Conservation (phyloP, 2,888 invertebrate species). For the Cantharis rustica region DNA sequence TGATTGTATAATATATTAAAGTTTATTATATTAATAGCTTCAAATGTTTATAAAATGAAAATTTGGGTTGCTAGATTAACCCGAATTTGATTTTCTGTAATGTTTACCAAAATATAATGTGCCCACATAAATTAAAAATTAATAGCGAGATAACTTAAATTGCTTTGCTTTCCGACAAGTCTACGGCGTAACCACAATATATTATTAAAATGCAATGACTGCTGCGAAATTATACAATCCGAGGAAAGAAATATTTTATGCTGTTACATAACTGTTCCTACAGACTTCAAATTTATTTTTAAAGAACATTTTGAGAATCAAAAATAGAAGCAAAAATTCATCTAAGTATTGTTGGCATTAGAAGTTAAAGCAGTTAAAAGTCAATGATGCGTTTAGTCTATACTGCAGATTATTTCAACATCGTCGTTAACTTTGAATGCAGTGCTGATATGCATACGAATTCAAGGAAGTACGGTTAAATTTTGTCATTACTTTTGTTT, state of each 20-base stretch:
- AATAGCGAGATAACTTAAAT: background rate
- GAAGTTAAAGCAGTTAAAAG: conserved; percentile 12
- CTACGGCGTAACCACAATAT: too few relatives aligned
- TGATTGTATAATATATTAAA: conserved; percentile 8
- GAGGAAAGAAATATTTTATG: background rate
- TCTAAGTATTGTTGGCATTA: background rate
- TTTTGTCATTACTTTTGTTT: background rate
- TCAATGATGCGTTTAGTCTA: conserved; percentile 32
- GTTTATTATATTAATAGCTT: background rate
- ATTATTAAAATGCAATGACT: background rate
- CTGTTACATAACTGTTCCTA: background rate
- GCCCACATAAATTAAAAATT: background rate
- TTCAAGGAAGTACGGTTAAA: background rate
- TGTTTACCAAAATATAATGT: background rate
- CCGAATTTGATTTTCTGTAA: background rate
- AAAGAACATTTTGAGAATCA: background rate
- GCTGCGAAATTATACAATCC: background rate
- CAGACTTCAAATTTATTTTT: background rate
- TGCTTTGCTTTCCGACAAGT: too few relatives aligned
- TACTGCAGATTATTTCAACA: conserved; percentile 26
- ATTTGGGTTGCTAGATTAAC: background rate
- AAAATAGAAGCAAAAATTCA: background rate
- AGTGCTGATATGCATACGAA: conserved; percentile 20
- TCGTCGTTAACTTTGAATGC: conserved; percentile 21
- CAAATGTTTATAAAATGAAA: background rate